Base-by-base conservation (phyloP, 2,797 vertebrate species). In the Lycodopsis pacificus region DNA sequence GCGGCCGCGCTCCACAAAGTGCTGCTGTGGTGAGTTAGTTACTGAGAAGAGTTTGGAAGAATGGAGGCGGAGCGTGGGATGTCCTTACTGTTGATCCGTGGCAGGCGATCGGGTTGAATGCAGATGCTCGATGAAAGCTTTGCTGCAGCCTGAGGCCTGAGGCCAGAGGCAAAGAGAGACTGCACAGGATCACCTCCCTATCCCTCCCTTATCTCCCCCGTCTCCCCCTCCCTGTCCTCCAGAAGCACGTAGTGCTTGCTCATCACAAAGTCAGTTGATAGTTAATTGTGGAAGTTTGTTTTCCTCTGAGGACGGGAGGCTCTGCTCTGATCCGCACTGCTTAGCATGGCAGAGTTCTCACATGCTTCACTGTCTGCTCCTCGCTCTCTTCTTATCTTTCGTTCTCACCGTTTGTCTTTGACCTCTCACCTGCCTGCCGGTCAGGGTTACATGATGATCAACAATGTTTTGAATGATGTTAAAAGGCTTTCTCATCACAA, bases 221-320 rank as follows among this genome's bases (percentile, higher is more conserved):
- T 30, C 58, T 46, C 59, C 8, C 57, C 76, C 64, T 2, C 17
- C 25, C 32, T 59, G 20, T 59, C 77, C 85, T 74, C 46, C 46
- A 20, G 17, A 19, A 74, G 77, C 71, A 74, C 36, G 69, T 72
- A 68, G n/a, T 81, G 83, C 85, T 85, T 57, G 30, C 82, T 89
- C 83, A 85, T 77, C 83, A 82, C 76, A 66, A 82, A 73, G 68
- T 65, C 51, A 30, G 46, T 73, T 59, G 67, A 81, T 71, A 72
- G 69, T 79, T 82, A 69, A 82, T 80, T 79, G 65, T 40, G 42
- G 65, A 76, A 69, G 61, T 73, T 66, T 75, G 72, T 80, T 82
- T 68, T 71, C 57, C 82, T 78, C 1, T 4, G 61, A 65, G 73
- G 70, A 85, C 7, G 20, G n/a, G 54, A 42, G 69, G 63, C 76